Evolutionary conservation across 2,113 vertebrate species (phyloP).

Genomic region (Alethe castanea): DNA sequence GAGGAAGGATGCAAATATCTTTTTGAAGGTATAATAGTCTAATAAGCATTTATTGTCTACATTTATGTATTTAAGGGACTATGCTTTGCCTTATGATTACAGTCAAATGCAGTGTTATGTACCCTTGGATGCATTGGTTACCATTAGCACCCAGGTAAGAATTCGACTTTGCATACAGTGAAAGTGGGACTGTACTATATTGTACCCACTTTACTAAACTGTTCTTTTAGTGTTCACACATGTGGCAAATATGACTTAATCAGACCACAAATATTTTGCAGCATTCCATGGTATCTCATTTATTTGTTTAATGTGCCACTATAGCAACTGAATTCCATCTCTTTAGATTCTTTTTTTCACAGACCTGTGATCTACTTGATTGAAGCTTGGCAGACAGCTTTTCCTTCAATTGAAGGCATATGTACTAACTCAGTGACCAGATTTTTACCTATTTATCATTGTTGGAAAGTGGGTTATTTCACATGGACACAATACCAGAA

Average conservation of each 20-base stretch:
- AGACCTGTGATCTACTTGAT: slow-evolving; percentile 70
- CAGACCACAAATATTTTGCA: slow-evolving; percentile 82
- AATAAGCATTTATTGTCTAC: not conserved
- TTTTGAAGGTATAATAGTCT: not conserved
- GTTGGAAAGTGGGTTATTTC: slow-evolving; percentile 56
- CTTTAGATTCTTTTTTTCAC: slow-evolving; percentile 50
- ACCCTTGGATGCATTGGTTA: not conserved
- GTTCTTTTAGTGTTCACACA: slow-evolving; percentile 72
- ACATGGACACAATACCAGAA: slow-evolving; percentile 48
- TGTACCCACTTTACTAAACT: slow-evolving; percentile 49
- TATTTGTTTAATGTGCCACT: slow-evolving; percentile 85
- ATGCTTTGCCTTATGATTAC: not conserved
- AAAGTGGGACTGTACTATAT: not conserved
- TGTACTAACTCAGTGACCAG: slow-evolving; percentile 64
- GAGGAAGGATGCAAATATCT: not conserved
- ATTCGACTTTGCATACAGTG: not conserved
- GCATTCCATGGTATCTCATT: slow-evolving; percentile 82
- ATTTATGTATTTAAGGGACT: not conserved
- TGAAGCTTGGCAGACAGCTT: slow-evolving; percentile 69
- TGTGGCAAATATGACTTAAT: slow-evolving; percentile 79
- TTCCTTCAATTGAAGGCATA: slow-evolving; percentile 78
- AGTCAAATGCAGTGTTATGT: not conserved
- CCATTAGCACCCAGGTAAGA: not conserved
- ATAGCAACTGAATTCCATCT: slow-evolving; percentile 80
- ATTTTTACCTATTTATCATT: slow-evolving; percentile 70